phyloP scores from a whole-genome alignment of 1,140 invertebrate genomes.

The Cryptotermes secundus region DNA sequence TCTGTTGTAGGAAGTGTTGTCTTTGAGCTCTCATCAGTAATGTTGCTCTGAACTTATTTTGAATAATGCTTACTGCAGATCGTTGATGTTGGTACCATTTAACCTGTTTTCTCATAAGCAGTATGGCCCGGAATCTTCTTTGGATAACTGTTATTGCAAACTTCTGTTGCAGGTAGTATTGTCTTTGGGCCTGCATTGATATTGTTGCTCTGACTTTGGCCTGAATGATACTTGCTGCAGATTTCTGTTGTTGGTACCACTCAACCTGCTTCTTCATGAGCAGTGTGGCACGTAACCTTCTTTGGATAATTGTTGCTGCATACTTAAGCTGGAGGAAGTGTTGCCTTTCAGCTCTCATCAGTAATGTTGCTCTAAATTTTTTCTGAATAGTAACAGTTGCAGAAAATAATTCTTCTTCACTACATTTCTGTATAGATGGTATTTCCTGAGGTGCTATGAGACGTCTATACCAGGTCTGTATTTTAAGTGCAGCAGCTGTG shows the following conservation, averaged over 20 bases:
- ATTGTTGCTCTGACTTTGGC: conserved; percentile 49
- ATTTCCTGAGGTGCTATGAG: conserved; percentile 38
- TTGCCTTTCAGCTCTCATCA: conserved; percentile 30
- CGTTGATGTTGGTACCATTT: not conserved
- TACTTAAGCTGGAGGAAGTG: conserved; percentile 42
- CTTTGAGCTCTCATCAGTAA: conserved; percentile 30
- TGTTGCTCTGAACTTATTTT: not conserved
- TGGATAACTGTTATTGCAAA: conserved; percentile 5
- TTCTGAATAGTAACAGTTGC: conserved; percentile 5
- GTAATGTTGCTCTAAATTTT: conserved; percentile 32
- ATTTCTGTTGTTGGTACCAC: conserved; percentile 28
- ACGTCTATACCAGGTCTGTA: conserved; percentile 25
- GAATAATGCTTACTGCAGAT: not conserved
- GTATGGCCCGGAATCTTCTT: not conserved
- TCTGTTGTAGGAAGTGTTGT: conserved; percentile 41
- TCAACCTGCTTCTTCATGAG: not conserved
- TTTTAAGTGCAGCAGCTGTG: conserved; percentile 15
- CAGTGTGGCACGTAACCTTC: not conserved
- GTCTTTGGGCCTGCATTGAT: conserved; percentile 43
- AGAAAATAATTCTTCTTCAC: no score
- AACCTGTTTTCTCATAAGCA: not conserved
- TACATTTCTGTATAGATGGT: no score
- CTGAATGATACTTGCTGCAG: conserved; percentile 48
- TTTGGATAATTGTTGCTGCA: not conserved
- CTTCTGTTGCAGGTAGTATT: conserved; percentile 37